These are phyloP conservation scores for Pinna nobilis DNA, from an alignment of 1,140 invertebrate genomes.

Conservation along the genomic window DNA sequence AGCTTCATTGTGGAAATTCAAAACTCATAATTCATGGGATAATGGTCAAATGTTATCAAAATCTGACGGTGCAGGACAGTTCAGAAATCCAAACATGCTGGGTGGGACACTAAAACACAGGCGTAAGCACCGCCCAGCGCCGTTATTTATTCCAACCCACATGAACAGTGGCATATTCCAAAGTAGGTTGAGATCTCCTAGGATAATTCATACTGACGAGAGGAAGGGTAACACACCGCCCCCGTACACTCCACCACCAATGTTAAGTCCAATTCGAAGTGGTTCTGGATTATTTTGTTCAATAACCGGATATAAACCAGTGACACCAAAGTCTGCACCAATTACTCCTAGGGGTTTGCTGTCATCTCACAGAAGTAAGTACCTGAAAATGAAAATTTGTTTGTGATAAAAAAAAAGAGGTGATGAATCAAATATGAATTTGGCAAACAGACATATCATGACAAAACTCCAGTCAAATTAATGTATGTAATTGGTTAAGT, in stretches of 20 bases:
- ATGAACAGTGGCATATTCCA: slow-evolving; percentile 76
- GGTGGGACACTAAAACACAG: slow-evolving; percentile 66
- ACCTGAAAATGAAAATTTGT: not conserved
- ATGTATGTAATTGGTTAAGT: too few species aligned
- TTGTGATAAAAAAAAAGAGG: not conserved
- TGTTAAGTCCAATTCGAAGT: slow-evolving; percentile 90
- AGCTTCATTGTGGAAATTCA: slow-evolving; percentile 52
- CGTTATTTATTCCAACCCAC: slow-evolving; percentile 77
- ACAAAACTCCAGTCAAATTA: too few species aligned
- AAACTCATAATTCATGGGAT: slow-evolving; percentile 40
- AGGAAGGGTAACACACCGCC: slow-evolving; percentile 75
- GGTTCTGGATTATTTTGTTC: slow-evolving; percentile 89
- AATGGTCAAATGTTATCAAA: slow-evolving; percentile 45
- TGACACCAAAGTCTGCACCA: slow-evolving; percentile 65
- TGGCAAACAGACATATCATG: too few species aligned
- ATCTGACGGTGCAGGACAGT: slow-evolving; percentile 80
- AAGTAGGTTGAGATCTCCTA: slow-evolving; percentile 78
- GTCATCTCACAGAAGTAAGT: slow-evolving; percentile 25
- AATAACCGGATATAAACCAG: slow-evolving; percentile 58
- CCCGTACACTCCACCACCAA: slow-evolving; percentile 92
- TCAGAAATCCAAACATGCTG: slow-evolving; percentile 82
- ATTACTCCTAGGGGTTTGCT: slow-evolving; percentile 52
- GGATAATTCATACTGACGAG: slow-evolving; percentile 71
- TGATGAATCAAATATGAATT: too few species aligned
- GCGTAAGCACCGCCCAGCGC: slow-evolving; percentile 81